Conservation (phyloP, 2,797 vertebrate species). For the Phataginus tricuspis region DNA sequence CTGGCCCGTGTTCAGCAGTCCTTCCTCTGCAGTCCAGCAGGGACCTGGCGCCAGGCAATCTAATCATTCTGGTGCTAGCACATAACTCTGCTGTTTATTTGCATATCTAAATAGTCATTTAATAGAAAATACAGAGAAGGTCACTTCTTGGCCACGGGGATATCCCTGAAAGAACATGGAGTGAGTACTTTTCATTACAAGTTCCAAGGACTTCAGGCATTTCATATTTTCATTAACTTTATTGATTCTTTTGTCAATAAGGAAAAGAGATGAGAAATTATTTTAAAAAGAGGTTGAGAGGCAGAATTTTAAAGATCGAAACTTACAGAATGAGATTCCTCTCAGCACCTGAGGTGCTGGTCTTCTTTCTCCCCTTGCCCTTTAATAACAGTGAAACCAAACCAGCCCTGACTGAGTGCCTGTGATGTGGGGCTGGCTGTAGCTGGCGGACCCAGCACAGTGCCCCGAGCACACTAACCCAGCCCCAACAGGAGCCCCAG, state of each 20-base stretch:
- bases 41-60: neutral
- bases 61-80: conserved; percentile 13
- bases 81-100: conserved; percentile 47
- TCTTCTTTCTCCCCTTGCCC: neutral
- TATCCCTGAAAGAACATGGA: neutral
- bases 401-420: neutral
- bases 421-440: neutral
- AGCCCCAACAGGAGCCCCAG: neutral
- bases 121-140: conserved; percentile 41
- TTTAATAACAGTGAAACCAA: neutral
- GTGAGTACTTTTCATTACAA: neutral
- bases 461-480: neutral
- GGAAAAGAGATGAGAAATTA: conserved; percentile 57
- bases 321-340: neutral
- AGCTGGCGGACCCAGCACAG: neutral
- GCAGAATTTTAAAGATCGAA: conserved; percentile 49
- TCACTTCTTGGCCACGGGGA: conserved; percentile 34
- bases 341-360: neutral
- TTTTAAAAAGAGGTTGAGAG: conserved; percentile 51
- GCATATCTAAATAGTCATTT: conserved; percentile 49
- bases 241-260: conserved; percentile 60
- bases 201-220: neutral
- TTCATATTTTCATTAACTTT: conserved; percentile 60
- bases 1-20: neutral
- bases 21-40: neutral